Evolutionary conservation across 2,797 vertebrate genomes (phyloP).

Genomic region (Pogoniulus pusillus): DNA sequence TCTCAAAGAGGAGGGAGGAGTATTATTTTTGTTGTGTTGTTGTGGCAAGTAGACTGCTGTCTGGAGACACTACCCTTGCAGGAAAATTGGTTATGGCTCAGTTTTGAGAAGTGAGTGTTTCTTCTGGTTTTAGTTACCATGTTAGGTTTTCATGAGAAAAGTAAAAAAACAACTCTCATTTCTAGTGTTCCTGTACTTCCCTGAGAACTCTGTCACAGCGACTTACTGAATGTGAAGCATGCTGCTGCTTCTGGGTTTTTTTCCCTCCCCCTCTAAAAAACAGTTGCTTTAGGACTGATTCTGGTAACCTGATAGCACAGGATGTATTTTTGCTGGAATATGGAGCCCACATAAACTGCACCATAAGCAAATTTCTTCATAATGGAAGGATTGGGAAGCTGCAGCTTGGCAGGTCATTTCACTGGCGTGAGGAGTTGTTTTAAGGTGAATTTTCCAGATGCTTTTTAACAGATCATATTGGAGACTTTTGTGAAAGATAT

Average conservation of each 20-base stretch:
- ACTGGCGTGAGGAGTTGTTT: constrained; percentile 26
- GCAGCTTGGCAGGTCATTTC: constrained; percentile 18
- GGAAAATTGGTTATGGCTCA: neutral
- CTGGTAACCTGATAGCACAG: constrained; percentile 47
- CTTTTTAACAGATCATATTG: constrained; percentile 14
- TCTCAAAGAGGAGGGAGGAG: neutral
- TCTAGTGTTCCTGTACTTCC: neutral
- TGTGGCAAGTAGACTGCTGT: neutral
- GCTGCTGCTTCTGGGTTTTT: neutral
- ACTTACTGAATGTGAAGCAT: neutral
- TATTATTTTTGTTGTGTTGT: neutral
- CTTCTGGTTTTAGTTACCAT: neutral
- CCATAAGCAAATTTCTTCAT: constrained; percentile 63
- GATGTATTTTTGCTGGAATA: constrained; percentile 67
- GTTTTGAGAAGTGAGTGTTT: constrained; percentile 2
- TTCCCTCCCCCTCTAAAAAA: neutral
- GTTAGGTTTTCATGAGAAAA: constrained; percentile 7
- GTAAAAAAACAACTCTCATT: neutral
- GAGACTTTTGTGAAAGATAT: neutral
- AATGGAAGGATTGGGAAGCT: constrained; percentile 59
- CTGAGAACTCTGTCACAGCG: neutral
- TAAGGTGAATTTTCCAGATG: constrained; percentile 62
- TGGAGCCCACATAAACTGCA: constrained; percentile 34
- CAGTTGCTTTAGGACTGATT: constrained; percentile 42
- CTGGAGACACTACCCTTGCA: neutral